Evolutionary conservation across 2,113 vertebrate species (phyloP), one percentile per base, ranked within the genome.

Genomic region (Thryonomys swinderianus): DNA sequence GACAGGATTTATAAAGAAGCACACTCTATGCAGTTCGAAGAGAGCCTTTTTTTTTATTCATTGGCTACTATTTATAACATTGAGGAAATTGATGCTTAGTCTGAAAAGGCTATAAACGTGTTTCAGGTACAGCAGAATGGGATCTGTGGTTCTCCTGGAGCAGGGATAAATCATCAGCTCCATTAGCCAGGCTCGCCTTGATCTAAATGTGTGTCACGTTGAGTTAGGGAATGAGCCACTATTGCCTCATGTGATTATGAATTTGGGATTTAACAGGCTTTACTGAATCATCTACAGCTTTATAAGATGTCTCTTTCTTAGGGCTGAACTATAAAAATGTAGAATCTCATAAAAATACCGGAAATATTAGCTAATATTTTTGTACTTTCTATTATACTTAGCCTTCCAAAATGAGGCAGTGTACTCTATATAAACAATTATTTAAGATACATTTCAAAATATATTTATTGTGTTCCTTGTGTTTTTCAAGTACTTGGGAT

Each of bases 1-100:
- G 78, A 89, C 95, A 95, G 21, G 53, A 95, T 93, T 96, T 90
- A 80, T 94, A 93, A 32, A 95, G 96, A 87, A 96, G 91, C 73
- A 95, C 91, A 67, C 17, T 69, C 85, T 59, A 18, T 95, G 30
- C 85, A 95, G 89, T 74, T 96, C 79, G 93, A 79, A 93, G 76
- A 51, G 80, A 69, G 93, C 30, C 34, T 82, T 89, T 37, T 83
- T 95, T 71, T 86, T 96, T 81, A 97, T 93, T 96, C 74, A 64
- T 67, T 91, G 79, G 88, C 4, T 16, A 76, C 79, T 90, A 53
- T 89, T 97, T 96, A 93, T 89, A 96, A 96, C 76, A 55, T 53
- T 57, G 84, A 95, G 79, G 83, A n/a, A 96, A 95, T 74, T 95
- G 85, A 86, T 85, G 37, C 73, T 92, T 92, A 62, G 48, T 90